Evolutionary conservation across 1,140 invertebrate species (phyloP).

Genomic region (Musca domestica): DNA sequence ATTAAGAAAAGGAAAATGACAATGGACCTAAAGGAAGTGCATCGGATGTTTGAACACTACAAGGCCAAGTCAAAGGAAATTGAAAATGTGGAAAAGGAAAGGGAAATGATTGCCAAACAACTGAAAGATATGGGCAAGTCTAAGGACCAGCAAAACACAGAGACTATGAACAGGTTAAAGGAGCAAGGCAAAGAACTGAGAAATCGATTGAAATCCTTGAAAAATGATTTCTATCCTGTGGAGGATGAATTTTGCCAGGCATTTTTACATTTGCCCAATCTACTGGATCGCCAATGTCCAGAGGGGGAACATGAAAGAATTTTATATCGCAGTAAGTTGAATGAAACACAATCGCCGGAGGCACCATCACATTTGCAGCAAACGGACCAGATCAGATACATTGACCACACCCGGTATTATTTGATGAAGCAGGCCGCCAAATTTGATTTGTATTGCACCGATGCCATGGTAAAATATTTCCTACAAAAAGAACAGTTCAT

Average conservation of each 20-base stretch:
- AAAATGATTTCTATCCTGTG: conserved; percentile 57
- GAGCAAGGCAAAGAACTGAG: conserved; percentile 56
- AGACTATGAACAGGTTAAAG: conserved; percentile 50
- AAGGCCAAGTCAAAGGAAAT: conserved; percentile 52
- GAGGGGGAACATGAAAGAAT: conserved; percentile 41
- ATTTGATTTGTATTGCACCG: conserved; percentile 59
- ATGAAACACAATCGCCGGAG: not conserved
- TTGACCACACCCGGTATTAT: conserved; percentile 57
- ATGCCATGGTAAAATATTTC: conserved; percentile 54
- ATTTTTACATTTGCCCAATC: conserved; percentile 63
- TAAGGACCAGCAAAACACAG: conserved; percentile 33
- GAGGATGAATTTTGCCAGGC: conserved; percentile 59
- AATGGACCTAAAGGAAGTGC: conserved; percentile 55
- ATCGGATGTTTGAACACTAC: conserved; percentile 58
- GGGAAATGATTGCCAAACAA: conserved; percentile 38
- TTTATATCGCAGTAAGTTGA: conserved; percentile 48
- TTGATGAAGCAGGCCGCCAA: conserved; percentile 60
- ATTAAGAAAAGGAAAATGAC: conserved; percentile 54
- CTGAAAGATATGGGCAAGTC: conserved; percentile 38
- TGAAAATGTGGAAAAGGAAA: conserved; percentile 50
- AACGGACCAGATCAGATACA: conserved; percentile 58
- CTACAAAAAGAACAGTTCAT: conserved; percentile 51
- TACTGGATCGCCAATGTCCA: conserved; percentile 61
- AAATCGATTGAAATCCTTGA: conserved; percentile 58
- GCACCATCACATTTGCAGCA: conserved; percentile 36